Base-by-base conservation (phyloP, 2,113 vertebrate genomes). In the Calypte anna region DNA sequence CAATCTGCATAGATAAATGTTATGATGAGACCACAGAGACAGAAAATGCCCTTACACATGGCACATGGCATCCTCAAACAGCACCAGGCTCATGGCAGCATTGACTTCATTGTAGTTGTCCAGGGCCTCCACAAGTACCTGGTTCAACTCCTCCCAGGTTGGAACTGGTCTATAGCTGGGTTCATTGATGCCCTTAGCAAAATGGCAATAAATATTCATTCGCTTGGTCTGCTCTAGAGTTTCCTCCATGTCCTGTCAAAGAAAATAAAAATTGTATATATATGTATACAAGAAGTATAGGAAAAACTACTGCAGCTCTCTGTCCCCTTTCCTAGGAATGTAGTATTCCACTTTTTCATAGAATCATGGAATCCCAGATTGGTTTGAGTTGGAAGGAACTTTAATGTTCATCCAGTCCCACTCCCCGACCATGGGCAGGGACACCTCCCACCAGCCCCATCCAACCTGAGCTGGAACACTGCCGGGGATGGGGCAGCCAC, bases 61-160 rank as follows among this genome's bases (percentile, higher is more conserved):
- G 90, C 96, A 96, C 98, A 99, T 98, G 92, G 99, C 99, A 5
- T 99, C 99, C 93, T 99, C 99, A 88, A 99, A 99, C 30, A 99
- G 98, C 20, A 99, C 99, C 91, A 99, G 96, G 97, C 98, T 98
- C 94, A 99, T 98, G 40, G 98, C 98, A 30, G 99, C 96, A 6
- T 99, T 99, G 95, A 99, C 97, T 89, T 99, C 99, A 0, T 99
- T 99, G 98, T 99, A 98, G 81, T 76, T 97, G 50, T 99, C 98
- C 96, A 99, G 96, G 25, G 98, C 98, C 91, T 99, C 99, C 94
- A 97, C 73, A 16, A 99, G 98, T 55, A 96, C 98, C 82, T 98
- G 98, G 77, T 96, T 98, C 85, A 99, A 83, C 77, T 97, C 96
- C 70, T 98, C 97, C 99, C 99, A 99, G 16, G 98, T 98, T 31